Evolutionary conservation across 2,113 vertebrate genomes (phyloP), one percentile per base, ranked within the genome.

Genomic region (Terrapene triunguis): DNA sequence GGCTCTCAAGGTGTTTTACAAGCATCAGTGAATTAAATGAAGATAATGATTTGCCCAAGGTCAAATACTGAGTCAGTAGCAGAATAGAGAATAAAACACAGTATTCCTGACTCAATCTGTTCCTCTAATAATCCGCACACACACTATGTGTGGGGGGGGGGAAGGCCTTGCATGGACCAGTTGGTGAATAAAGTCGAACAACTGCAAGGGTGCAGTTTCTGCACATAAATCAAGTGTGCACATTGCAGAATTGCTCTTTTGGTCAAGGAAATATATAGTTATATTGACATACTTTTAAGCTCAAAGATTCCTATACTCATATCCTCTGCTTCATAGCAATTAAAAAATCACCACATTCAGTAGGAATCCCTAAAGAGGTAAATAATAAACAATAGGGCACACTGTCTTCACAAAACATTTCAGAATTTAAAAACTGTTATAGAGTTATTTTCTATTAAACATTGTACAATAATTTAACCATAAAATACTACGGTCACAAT

Each of bases 291-390:
- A 76, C 3, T 89, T 88, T 32, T 42, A 91, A 84, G n/a, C 6
- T 69, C 17, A 80, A 59, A 74, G 27, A 55, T 1, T 62, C 2
- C 3, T 72, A 1, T 87, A 35, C 65, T 95, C 93, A 87, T 44
- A 89, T 1, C 27, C 17, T 38, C 8, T 13, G 17, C 6, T 65
- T 87, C 51, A 4, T 27, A 89, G 65, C 17, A 81, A 51, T 10
- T 69, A 25, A 24, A 10, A 92, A 12, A 48, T 5, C 38, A 74
- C n/a, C 3, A 84, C 7, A 57, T 1, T 50, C 0, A 59, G 12
- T 5, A 2, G 35, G 35, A n/a, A n/a, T 35, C 17, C 27, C 47
- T 80, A 42, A 35, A 47, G 19, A 16, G 11, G 54, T 87, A 55
- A 80, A 94, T 89, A 19, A 91, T 83, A 95, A 87, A 19, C 2